Evolutionary conservation across 1,140 invertebrate species (phyloP).

Genomic region (Achroia grisella): DNA sequence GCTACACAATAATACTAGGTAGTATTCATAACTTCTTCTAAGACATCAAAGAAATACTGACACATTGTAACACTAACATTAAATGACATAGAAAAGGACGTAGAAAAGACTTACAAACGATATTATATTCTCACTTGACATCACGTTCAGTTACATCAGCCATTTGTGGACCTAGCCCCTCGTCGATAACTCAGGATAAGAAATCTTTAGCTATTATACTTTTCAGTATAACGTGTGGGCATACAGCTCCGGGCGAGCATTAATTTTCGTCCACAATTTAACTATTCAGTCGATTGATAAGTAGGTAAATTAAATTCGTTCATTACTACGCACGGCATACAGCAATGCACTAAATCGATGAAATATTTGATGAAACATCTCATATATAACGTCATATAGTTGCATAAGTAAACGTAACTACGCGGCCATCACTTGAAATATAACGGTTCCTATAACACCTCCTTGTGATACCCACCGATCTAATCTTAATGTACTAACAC

Average conservation of each 20-base stretch:
- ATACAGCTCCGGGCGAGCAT: too few species aligned
- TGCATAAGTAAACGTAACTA: too few species aligned
- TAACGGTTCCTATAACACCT: background rate
- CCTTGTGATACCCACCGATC: constrained; percentile 9
- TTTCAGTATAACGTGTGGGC: too few species aligned
- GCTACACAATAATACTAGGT: too few species aligned
- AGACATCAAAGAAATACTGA: background rate
- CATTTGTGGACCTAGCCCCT: constrained; percentile 5
- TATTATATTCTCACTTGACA: constrained; percentile 58
- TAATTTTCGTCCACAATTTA: background rate
- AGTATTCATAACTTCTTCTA: too few species aligned
- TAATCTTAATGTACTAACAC: constrained; percentile 16
- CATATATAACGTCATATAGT: too few species aligned
- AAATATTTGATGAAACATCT: background rate
- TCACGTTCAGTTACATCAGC: constrained; percentile 56
- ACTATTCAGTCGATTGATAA: too few species aligned
- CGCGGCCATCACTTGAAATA: background rate
- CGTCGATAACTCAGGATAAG: too few species aligned
- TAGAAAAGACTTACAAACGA: constrained; percentile 63
- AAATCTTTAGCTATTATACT: too few species aligned
- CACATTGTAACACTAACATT: constrained; percentile 54
- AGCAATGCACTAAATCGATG: too few species aligned
- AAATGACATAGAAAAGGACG: constrained; percentile 66
- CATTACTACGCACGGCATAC: too few species aligned
- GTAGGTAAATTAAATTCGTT: too few species aligned